Evolutionary conservation across 2,888 invertebrate genomes (phyloP), one percentile per base, ranked within the genome.

Genomic region (Eremobia ochroleuca): DNA sequence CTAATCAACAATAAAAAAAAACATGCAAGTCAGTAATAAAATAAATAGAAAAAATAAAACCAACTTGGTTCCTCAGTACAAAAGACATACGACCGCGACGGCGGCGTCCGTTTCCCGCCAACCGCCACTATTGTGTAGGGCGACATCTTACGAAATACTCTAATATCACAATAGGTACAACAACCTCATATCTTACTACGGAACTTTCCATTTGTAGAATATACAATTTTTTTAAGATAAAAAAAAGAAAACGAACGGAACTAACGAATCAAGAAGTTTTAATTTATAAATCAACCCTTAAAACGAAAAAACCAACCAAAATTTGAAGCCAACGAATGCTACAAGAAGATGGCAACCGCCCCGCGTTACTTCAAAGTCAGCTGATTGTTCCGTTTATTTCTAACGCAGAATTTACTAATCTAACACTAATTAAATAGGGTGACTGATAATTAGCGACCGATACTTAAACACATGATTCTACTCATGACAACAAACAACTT

Each of bases 101-200:
- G 37, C 34, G 34, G 2, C n/a, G 40, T 21, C 46, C 8, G 11
- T 75, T 85, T 82, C 85, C 82, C 85, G 82, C 73, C 73, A 83
- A 76, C 49, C 21, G 31, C n/a, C 40, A 21, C 31, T 37, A 31
- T 74, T 61, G 37, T 58, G 15, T 34, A 59, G 28, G 31, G 61
- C 72, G 68, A 66, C 76, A 71, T 81, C 76, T 71, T 49, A 66
- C 71, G 40, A n/a, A 34, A 55, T n/a, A 13, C 18, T 68, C 21
- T 11, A 25, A 74, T 1, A 81, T 25, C 34, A 65, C 49, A 49
- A 55, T 28, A 4, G 15, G 40, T 31, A 15, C 11, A n/a, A 49
- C 31, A 25, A 62, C 61, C 25, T 34, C 61, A 34, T 25, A 6
- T n/a, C 37, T 37, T n/a, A n/a, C n/a, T n/a, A 67, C n/a, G 4